Base-by-base conservation (phyloP, 2,888 invertebrate genomes). In the Mylabris sibirica region DNA sequence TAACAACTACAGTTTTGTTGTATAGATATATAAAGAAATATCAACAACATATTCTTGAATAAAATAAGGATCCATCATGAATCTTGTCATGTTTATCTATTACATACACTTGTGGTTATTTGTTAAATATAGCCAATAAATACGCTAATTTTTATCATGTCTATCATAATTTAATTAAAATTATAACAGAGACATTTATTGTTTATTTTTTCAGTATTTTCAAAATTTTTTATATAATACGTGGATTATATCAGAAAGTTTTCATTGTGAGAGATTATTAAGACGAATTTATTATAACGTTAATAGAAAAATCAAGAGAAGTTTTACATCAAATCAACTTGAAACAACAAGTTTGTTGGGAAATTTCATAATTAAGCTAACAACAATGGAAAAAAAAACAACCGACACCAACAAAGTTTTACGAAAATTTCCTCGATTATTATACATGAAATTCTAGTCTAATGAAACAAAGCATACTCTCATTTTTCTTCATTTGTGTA, bases 241-340 rank as follows among this genome's bases (percentile, higher is more conserved):
- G 4, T 14, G 24, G 5, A 57, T 14, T 26, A 30, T 30, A 6
- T 30, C 8, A 30, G 26, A 26, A 14, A 26, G 57, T 26, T 26
- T 53, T 2, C 2, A 4, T 20, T 22, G 3, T 30, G 30, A 17
- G 14, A 26, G 26, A 5, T 57, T n/a, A n/a, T n/a, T 12, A 26
- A 57, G 26, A 2, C 12, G n/a, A 57, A 26, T 57, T 57, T 57
- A 57, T 26, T 57, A 26, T 14, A n/a, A 26, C 26, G 24, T 14
- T 57, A 26, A 57, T 57, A 26, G 57, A n/a, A 57, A 57, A 57
- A 57, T 57, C n/a, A 14, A n/a, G 14, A 14, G 24, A 26, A 57
- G 14, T 57, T 57, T 53, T 44, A 44, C 44, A 6, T 3, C 11
- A 1, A 22, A 53, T 22, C 22, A 44, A 44, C 44, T 44, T 44